phyloP scores from a whole-genome alignment of 2,113 vertebrate genomes.

The Capra hircus region DNA sequence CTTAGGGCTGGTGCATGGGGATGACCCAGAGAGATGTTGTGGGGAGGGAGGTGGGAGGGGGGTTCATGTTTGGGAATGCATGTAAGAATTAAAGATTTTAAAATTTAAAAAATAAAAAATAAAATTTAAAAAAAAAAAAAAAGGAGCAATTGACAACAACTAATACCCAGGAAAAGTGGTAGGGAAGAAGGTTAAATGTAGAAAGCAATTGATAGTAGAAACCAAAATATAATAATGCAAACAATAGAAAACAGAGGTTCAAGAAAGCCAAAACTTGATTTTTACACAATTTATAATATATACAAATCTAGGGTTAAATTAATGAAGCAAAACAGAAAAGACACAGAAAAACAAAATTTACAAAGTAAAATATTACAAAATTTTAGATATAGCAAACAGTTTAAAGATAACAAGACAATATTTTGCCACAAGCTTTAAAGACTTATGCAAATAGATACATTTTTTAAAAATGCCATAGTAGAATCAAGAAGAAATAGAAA shows the following conservation, averaged over 20 bases:
- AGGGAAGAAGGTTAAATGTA: background rate
- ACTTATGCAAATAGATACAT: background rate
- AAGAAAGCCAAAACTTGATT: background rate
- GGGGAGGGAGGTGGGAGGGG: too few relatives aligned
- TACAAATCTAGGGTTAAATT: background rate
- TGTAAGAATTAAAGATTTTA: too few relatives aligned
- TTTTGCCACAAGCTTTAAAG: background rate
- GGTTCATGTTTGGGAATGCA: too few relatives aligned
- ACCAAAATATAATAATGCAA: background rate
- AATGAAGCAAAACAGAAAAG: background rate
- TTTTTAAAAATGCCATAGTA: background rate
- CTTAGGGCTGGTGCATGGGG: too few relatives aligned
- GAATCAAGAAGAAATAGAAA: slow-evolving; percentile 24
- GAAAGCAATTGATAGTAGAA: background rate
- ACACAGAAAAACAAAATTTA: background rate
- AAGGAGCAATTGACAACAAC: background rate
- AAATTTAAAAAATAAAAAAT: too few relatives aligned
- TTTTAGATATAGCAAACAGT: background rate
- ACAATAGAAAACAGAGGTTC: background rate
- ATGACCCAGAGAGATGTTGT: too few relatives aligned
- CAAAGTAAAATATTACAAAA: background rate
- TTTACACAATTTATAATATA: background rate
- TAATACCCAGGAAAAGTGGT: background rate
- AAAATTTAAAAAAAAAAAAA: too few relatives aligned
- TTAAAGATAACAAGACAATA: background rate